These are phyloP conservation scores for Cremastobaeus sp. DNA, from an alignment of 2,888 invertebrate species.

Conservation along the genomic window DNA sequence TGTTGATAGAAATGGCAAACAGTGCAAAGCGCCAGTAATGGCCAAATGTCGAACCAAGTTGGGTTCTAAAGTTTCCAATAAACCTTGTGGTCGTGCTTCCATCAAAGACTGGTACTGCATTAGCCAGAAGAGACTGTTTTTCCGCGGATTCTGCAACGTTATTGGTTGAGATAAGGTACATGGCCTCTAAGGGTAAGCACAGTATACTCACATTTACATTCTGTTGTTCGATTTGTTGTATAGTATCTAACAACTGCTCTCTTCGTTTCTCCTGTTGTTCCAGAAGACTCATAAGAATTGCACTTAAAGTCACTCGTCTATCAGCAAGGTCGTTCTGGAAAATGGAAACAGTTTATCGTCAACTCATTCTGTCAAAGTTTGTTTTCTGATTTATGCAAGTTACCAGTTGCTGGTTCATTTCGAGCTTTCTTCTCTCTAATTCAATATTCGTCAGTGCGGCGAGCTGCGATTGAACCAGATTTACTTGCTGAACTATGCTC, in stretches of 20 bases:
- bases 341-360: too few relatives aligned
- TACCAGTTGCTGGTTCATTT: constrained; percentile 84
- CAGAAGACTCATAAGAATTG: constrained; percentile 84
- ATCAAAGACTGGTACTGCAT: constrained; percentile 90
- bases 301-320: constrained; percentile 84
- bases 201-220: constrained; percentile 69
- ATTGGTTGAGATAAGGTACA: too few relatives aligned
- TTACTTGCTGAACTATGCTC: constrained; percentile 87
- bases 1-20: constrained; percentile 85
- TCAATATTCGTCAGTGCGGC: constrained; percentile 86
- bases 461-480: constrained; percentile 85
- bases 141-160: constrained; percentile 67
- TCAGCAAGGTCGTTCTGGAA: constrained; percentile 83
- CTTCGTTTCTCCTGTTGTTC: constrained; percentile 84
- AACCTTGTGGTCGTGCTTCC: constrained; percentile 85
- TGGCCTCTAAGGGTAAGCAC: too few relatives aligned
- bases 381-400: constrained; percentile 53
- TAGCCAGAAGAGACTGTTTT: constrained; percentile 82
- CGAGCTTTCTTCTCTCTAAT: constrained; percentile 84
- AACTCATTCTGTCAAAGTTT: neutral
- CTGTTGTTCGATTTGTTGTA: constrained; percentile 85
- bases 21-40: constrained; percentile 86
- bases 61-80: constrained; percentile 84
- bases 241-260: constrained; percentile 83
- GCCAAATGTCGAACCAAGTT: constrained; percentile 84